phyloP scores from a whole-genome alignment of 2,888 invertebrate genomes.

The Rhagophthalmus giganteus region DNA sequence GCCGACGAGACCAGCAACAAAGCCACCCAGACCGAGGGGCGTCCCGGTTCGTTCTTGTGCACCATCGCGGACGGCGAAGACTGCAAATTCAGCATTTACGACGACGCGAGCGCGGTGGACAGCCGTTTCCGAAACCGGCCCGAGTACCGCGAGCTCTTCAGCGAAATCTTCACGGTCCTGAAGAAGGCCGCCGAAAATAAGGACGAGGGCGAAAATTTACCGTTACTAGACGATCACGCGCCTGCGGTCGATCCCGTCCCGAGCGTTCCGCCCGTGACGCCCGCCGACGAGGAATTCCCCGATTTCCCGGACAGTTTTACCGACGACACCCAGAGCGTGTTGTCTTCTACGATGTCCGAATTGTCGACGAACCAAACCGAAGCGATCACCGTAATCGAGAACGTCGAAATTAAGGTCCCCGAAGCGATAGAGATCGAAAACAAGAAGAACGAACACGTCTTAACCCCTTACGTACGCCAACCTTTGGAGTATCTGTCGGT shows the following conservation, averaged over 20 bases:
- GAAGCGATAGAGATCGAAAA: slow-evolving; percentile 46
- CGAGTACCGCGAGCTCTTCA: slow-evolving; percentile 78
- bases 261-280: slow-evolving; percentile 70
- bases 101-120: slow-evolving; percentile 75
- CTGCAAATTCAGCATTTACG: slow-evolving; percentile 83
- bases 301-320: slow-evolving; percentile 60
- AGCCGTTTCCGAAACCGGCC: slow-evolving; percentile 81
- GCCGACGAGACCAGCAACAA: slow-evolving; percentile 84
- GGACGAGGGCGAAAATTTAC: slow-evolving; percentile 76
- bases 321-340: slow-evolving; percentile 74
- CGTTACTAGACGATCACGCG: slow-evolving; percentile 70
- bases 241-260: slow-evolving; percentile 51
- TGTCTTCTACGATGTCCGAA: slow-evolving; percentile 76
- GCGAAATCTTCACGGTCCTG: slow-evolving; percentile 80
- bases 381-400: slow-evolving; percentile 62
- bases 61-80: slow-evolving; percentile 85
- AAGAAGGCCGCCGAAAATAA: slow-evolving; percentile 84
- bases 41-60: slow-evolving; percentile 80
- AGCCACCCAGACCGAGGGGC: slow-evolving; percentile 77
- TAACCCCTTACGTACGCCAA: slow-evolving; percentile 71
- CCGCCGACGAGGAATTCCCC: slow-evolving; percentile 67
- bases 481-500: slow-evolving; percentile 75
- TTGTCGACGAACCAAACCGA: slow-evolving; percentile 71
- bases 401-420: slow-evolving; percentile 52
- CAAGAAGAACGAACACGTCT: slow-evolving; percentile 57